A percentile compares a stretch with the other conserved stretches of the same genome.
Evolutionary conservation across 2,113 vertebrate genomes (phyloP).

Genomic region (Corythornis vintsioides): DNA sequence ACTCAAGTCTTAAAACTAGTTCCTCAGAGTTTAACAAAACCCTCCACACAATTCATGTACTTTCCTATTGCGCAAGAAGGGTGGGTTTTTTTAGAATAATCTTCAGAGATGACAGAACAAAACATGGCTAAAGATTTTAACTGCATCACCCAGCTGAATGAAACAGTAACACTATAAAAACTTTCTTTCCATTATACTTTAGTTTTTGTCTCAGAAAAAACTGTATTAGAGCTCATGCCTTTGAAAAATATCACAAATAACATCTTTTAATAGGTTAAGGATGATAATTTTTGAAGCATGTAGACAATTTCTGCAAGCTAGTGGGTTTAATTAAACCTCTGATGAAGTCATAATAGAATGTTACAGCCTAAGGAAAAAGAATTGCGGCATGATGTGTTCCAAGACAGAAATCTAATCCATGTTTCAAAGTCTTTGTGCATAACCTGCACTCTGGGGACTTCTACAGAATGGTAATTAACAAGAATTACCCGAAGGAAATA

Average conservation of each 20-base stretch:
- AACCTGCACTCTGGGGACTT: neutral
- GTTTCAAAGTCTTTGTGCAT: slow-evolving; percentile 21
- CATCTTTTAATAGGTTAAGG: neutral
- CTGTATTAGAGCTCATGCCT: neutral
- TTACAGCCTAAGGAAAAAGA: slow-evolving; percentile 40
- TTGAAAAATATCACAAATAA: neutral
- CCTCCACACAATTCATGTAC: neutral
- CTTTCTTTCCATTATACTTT: neutral
- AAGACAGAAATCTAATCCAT: slow-evolving; percentile 22
- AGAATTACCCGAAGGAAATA: slow-evolving; percentile 49
- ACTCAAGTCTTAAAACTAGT: neutral
- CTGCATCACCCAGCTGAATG: neutral
- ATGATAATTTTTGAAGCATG: neutral
- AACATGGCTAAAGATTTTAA: neutral
- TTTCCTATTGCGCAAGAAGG: neutral
- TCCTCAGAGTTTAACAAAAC: neutral
- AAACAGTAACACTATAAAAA: neutral
- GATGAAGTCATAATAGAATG: slow-evolving; percentile 41
- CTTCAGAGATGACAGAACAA: neutral
- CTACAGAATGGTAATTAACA: slow-evolving; percentile 43
- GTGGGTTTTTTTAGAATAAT: neutral
- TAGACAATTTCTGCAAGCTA: slow-evolving; percentile 16
- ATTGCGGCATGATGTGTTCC: slow-evolving; percentile 29
- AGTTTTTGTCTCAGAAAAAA: neutral
- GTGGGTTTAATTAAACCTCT: slow-evolving; percentile 48